Conservation (phyloP, 2,113 vertebrate species). For the Pao palembangensis region DNA sequence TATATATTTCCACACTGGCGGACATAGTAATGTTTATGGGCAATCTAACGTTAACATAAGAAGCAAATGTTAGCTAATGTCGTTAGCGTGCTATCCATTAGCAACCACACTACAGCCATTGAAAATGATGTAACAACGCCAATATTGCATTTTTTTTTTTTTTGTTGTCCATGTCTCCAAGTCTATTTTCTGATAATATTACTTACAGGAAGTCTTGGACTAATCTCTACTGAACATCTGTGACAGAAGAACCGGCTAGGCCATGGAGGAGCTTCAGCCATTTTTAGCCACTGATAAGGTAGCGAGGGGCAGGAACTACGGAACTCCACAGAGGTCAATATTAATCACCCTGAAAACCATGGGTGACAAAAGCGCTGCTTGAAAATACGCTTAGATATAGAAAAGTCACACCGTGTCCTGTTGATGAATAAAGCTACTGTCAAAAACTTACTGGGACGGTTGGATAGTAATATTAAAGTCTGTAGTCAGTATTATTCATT, state of each 20-base stretch:
- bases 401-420: no score
- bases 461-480: no score
- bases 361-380: neutral
- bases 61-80: conserved; percentile 31
- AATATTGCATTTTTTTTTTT: neutral
- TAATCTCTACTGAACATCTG: conserved; percentile 82
- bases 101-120: neutral
- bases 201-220: conserved; percentile 77
- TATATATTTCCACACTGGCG: neutral
- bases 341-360: conserved; percentile 17
- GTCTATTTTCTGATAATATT: neutral
- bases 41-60: conserved; percentile 19
- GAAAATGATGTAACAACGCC: neutral
- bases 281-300: conserved; percentile 70
- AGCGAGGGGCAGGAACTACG: conserved; percentile 54
- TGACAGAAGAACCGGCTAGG: conserved; percentile 90
- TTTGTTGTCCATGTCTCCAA: neutral
- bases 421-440: no score
- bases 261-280: conserved; percentile 88
- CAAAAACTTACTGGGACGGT: no score
- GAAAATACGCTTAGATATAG: no score
- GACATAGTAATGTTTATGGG: neutral
- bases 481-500: no score
- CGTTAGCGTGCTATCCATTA: conserved; percentile 46
- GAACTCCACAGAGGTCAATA: conserved; percentile 53